These are phyloP conservation scores for Lepilemur ruficaudatus DNA, from an alignment of 2,797 vertebrate species.

Conservation along the genomic window DNA sequence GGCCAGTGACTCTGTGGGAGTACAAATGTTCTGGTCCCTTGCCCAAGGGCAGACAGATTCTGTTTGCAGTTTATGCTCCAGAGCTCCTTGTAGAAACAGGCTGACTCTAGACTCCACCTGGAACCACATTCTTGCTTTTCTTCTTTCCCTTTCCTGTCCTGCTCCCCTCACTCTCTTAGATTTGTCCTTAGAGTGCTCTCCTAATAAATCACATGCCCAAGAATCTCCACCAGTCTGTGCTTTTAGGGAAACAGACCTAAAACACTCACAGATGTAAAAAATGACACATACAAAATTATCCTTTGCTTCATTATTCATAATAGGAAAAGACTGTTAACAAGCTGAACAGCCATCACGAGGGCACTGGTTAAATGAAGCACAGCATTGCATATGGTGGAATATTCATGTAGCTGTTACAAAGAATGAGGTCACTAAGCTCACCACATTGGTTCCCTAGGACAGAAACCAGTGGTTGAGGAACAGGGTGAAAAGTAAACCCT, in stretches of 20 bases:
- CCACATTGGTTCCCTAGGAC: background rate
- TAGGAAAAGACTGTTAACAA: background rate
- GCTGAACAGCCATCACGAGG: background rate
- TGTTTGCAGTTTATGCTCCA: background rate
- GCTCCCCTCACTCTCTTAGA: background rate
- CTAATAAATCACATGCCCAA: background rate
- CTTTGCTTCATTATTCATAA: background rate
- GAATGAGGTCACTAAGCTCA: background rate
- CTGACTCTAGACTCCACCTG: background rate
- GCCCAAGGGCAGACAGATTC: background rate
- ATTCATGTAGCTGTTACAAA: background rate
- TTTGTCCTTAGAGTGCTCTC: background rate
- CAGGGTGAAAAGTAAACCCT: background rate
- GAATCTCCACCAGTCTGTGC: background rate
- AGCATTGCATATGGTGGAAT: background rate
- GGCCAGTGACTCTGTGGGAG: background rate
- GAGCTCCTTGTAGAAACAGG: background rate
- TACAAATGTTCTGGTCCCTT: background rate
- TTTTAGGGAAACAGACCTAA: background rate
- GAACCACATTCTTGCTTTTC: background rate
- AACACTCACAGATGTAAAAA: background rate
- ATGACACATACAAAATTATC: background rate
- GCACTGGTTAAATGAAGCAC: background rate
- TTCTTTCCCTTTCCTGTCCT: background rate
- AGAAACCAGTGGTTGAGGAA: background rate